These are phyloP conservation scores for Percopsis transmontana DNA, from an alignment of 2,113 vertebrate genomes.

Conservation along the genomic window DNA sequence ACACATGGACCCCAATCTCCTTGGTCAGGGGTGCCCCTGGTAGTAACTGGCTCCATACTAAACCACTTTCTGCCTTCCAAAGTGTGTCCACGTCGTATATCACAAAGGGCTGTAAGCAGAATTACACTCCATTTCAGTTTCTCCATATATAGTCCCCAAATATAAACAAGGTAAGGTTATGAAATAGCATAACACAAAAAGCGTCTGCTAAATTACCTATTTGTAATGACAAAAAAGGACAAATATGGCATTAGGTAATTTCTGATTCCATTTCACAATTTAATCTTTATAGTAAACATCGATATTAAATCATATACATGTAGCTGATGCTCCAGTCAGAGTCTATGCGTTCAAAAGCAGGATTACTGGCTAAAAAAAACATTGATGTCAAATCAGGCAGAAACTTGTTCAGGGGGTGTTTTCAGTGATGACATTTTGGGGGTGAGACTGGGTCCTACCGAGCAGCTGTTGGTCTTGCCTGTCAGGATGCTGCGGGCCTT, in stretches of 20 bases:
- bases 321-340: not conserved
- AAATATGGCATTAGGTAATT: not conserved
- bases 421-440: too few relatives aligned
- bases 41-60: slow-evolving; percentile 94
- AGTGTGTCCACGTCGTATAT: slow-evolving; percentile 96
- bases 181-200: too few relatives aligned
- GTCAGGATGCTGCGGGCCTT: slow-evolving; percentile 93
- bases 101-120: slow-evolving; percentile 88
- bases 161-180: not conserved
- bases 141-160: not conserved
- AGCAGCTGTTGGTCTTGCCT: slow-evolving; percentile 90
- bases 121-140: not conserved
- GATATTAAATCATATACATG: not conserved
- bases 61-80: slow-evolving; percentile 93
- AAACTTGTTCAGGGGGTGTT: too few relatives aligned
- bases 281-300: not conserved
- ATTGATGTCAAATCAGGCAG: too few relatives aligned
- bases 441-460: slow-evolving; percentile 69
- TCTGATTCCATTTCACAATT: not conserved
- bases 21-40: slow-evolving; percentile 88
- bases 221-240: not conserved
- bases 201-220: too few relatives aligned
- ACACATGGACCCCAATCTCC: slow-evolving; percentile 96
- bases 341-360: too few relatives aligned
- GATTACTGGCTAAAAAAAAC: too few relatives aligned